Conservation (phyloP, 1,140 invertebrate species). For the Mercenaria mercenaria region DNA sequence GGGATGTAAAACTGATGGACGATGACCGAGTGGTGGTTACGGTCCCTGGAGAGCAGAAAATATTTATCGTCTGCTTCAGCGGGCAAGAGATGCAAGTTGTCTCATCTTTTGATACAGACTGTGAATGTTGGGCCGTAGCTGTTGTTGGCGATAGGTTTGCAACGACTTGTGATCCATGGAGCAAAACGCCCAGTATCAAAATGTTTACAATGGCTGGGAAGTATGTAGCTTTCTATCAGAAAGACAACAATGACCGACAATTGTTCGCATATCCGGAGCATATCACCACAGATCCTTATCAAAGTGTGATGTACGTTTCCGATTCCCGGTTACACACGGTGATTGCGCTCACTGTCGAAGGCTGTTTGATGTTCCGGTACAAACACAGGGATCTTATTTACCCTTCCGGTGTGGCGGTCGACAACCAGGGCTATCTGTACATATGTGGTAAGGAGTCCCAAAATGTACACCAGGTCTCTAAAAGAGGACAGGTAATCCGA, state of each 20-base stretch:
- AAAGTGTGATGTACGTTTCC: constrained; percentile 39
- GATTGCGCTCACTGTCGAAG: constrained; percentile 18
- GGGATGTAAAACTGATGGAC: constrained; percentile 54
- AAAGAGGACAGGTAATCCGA: constrained; percentile 2
- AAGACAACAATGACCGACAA: constrained; percentile 6
- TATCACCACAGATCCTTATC: constrained; percentile 36
- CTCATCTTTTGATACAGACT: constrained; percentile 34
- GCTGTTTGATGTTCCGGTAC: constrained; percentile 46
- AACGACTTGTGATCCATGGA: constrained; percentile 56
- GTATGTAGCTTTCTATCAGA: constrained; percentile 26
- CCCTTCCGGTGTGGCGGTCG: constrained; percentile 23
- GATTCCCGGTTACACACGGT: constrained; percentile 28
- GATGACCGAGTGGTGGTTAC: constrained; percentile 41
- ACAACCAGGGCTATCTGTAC: constrained; percentile 50
- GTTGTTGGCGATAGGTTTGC: constrained; percentile 43
- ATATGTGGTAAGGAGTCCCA: constrained; percentile 59
- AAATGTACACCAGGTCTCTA: constrained; percentile 48
- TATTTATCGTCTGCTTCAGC: constrained; percentile 35
- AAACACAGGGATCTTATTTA: background rate
- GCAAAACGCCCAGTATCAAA: constrained; percentile 43
- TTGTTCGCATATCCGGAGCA: constrained; percentile 58
- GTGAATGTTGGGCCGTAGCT: constrained; percentile 50
- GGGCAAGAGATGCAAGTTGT: constrained; percentile 3
- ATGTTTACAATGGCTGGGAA: constrained; percentile 38
- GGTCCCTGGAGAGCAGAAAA: constrained; percentile 44